Base-by-base conservation (phyloP, 30 jellyfish, hydroid and myxozoan genomes). In the Mastigias papua region DNA sequence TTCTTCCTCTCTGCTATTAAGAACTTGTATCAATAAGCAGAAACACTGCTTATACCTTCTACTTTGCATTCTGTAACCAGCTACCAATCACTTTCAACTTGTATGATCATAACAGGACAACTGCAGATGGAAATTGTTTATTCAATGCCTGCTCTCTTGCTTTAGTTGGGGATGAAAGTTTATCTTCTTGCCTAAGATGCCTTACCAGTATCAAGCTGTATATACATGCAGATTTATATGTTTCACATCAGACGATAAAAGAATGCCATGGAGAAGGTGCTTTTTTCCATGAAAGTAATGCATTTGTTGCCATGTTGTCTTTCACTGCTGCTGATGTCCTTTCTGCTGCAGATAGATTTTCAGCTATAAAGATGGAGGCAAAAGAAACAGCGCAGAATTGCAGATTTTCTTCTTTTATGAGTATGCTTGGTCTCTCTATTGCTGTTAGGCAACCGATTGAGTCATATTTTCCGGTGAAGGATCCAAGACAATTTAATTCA, bases 141-240 rank as follows among this genome's bases (percentile, higher is more conserved):
- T 82, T 28, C 28, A 82, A 82, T 82, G 82, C 82, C 8, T 62
- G 82, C 57, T 80, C 91, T 1, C 16, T 80, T 80, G 72, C 91
- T 61, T 46, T 80, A 73, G 69, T 82, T 82, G 91, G 89, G 10
- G 80, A 79, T 79, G 89, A 58, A 33, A 25, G 66, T 2, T 42
- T 79, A 49, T 27, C 91, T 25, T 20, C 21, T 20, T 82, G 77
- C 64, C 76, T 68, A 16, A 22, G 91, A 28, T 6, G 58, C 37
- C 76, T 82, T 6, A 67, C 84, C 7, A 5, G 84, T 69, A 82
- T 82, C 2, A 84, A 67, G 84, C 48, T 67, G 35, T 82, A 22
- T 17, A 16, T 32, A 27, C 10, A 80, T 60, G 83, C 82, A 3
- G 34, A 42, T 25, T 80, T 6, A n/a, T 65, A 80, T 35, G 71